These are phyloP conservation scores for Stenchaetothrips biformis DNA, from an alignment of 2,888 invertebrate species.

Conservation along the genomic window DNA sequence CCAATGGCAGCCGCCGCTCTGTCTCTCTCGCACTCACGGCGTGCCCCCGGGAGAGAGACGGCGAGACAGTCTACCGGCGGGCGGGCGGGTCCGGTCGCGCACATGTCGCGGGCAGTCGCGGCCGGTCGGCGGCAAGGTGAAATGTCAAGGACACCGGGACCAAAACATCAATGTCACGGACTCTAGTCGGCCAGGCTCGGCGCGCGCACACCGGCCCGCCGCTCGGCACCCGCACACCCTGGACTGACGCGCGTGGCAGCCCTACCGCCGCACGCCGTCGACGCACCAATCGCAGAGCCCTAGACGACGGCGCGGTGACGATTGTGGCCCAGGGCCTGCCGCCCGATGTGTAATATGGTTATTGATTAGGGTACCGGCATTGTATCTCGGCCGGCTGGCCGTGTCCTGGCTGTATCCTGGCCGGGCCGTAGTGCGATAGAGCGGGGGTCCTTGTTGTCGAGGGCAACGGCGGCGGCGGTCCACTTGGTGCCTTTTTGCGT, in stretches of 20 bases:
- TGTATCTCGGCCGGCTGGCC: neutral
- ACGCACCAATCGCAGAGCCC: neutral
- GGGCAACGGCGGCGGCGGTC: too few species aligned
- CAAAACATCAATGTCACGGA: neutral
- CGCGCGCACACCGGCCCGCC: neutral
- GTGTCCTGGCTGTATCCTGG: neutral
- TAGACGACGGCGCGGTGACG: neutral
- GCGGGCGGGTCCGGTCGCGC: too few species aligned
- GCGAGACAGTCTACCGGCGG: too few species aligned
- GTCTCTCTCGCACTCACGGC: too few species aligned
- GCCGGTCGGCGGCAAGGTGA: neutral
- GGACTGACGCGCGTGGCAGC: neutral
- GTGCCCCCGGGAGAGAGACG: too few species aligned
- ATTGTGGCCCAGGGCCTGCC: neutral
- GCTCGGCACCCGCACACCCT: neutral
- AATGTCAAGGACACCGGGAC: neutral
- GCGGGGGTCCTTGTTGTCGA: too few species aligned
- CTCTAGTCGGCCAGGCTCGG: neutral
- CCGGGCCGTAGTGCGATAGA: too few species aligned
- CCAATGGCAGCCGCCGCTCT: too few species aligned
- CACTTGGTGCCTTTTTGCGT: too few species aligned
- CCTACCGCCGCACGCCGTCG: neutral
- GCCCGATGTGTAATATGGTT: too few species aligned
- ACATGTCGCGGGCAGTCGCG: too few species aligned
- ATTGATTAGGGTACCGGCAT: too few species aligned